Evolutionary conservation across 2,113 vertebrate species (phyloP).

Genomic region (Solea solea): DNA sequence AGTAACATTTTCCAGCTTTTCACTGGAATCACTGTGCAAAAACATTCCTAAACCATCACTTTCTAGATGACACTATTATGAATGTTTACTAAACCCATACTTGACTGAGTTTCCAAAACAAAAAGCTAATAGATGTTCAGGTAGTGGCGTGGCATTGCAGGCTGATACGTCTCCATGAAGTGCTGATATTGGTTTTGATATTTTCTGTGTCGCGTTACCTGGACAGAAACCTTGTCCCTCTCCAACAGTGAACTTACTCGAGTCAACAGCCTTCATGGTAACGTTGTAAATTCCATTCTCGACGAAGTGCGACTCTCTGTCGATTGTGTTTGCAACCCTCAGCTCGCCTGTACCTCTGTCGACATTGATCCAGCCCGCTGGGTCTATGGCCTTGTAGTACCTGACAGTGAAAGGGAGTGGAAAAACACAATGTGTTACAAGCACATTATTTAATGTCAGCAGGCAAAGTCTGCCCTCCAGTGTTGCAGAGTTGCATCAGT

Average conservation of each 20-base stretch:
- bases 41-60: not conserved
- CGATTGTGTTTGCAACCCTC: constrained; percentile 83
- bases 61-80: not conserved
- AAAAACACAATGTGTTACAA: not conserved
- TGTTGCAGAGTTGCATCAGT: constrained; percentile 18
- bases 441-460: not conserved
- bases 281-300: constrained; percentile 77
- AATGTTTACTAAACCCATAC: not conserved
- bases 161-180: not conserved
- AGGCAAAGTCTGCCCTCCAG: constrained; percentile 48
- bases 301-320: constrained; percentile 85
- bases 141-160: not conserved
- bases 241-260: constrained; percentile 59
- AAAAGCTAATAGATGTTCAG: not conserved
- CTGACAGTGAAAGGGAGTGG: constrained; percentile 67
- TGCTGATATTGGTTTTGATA: not conserved
- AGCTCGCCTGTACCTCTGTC: constrained; percentile 80
- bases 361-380: constrained; percentile 86
- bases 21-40: not conserved
- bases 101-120: not conserved
- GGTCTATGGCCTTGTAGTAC: constrained; percentile 84
- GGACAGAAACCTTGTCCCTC: not conserved
- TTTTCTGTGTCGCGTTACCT: not conserved
- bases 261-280: constrained; percentile 73
- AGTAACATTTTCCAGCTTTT: not conserved